Base-by-base conservation (phyloP, 2,797 vertebrate genomes). In the Merluccius polli region DNA sequence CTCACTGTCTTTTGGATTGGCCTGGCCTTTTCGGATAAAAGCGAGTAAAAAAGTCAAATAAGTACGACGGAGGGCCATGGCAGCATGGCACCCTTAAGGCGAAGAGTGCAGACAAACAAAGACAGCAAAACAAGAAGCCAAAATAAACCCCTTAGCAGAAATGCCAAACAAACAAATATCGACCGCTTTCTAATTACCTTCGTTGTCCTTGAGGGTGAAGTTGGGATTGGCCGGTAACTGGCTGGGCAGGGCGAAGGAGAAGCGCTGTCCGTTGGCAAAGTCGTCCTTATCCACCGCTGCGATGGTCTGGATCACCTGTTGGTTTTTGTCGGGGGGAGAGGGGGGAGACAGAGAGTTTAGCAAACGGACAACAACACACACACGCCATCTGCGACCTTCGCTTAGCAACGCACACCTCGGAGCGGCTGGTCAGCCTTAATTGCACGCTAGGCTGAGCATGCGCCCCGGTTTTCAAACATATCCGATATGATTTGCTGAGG, bases 191-290 rank as follows among this genome's bases (percentile, higher is more conserved):
- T 83, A 83, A 91, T 94, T 97, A 99, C 98, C 98, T 98, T 97
- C 95, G 81, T 99, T 99, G 91, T 99, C 97, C 92, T 95, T 97
- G 75, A 99, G 89, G 73, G 97, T 97, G 91, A 99, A 99, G 93
- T 99, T 99, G 86, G 96, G 97, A 89, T 99, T 99, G 84, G 94
- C 82, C 10, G 95, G 89, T 70, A 95, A 90, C 38, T 87, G 93
- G 82, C 92, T 94, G 7, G 95, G 94, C 75, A 97, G 85, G 75
- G 95, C 95, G 83, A 96, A 99, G 82, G 93, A 94, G 87, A 99
- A 98, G 76, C 95, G 91, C 83, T 95, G 95, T 71, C 97, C 98
- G 75, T 98, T 98, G 90, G 96, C 96, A 88, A 97, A 95, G 89
- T 97, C 95, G 75, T 99, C 98, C 92, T 95, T 98, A 90, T 99